Base-by-base conservation (phyloP, 2,888 invertebrate genomes). In the Ophioninae sp. region DNA sequence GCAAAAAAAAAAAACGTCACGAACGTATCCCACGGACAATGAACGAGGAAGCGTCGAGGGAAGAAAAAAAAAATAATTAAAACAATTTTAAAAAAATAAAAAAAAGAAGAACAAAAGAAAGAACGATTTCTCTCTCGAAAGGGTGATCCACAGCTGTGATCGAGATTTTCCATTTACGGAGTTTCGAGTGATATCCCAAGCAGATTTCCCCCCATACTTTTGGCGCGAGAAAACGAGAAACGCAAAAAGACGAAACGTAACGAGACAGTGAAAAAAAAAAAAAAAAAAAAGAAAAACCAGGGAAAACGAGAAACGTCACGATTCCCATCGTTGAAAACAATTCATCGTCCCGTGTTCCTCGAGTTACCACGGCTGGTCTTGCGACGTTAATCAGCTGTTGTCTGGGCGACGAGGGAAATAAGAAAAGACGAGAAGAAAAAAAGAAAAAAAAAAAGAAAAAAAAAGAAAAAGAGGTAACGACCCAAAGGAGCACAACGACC, bases 271-370 rank as follows among this genome's bases (percentile, higher is more conserved):
- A n/a, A n/a, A n/a, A n/a, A n/a, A n/a, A n/a, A n/a, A n/a, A n/a
- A n/a, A n/a, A n/a, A 37, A 37, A 39, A 75, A 23, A 10, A 13
- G 37, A 30, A 61, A 68, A n/a, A n/a, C n/a, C n/a, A n/a, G n/a
- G n/a, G n/a, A n/a, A n/a, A n/a, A n/a, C n/a, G 44, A 73, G 57
- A 57, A 56, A 77, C 77, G 80, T 83, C 79, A 80, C 56, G 73
- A 76, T 83, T 83, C 83, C 72, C 83, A 83, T 73, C 67, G 61
- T 56, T 37, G 21, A 17, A 61, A 62, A 39, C 61, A 68, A 75
- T 79, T 10, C 8, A 5, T 13, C 13, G 3, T 10, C 44, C 1
- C 44, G 10, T 5, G 13, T 5, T 2, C 44, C 8, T 3, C 2
- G 13, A n/a, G n/a, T n/a, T n/a, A n/a, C n/a, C n/a, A n/a, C 44